Evolutionary conservation across 37 sponge, comb jelly and placozoan genomes (phyloP), one percentile per base, ranked within the genome.

Genomic region (Aphrocallistes beatrix): DNA sequence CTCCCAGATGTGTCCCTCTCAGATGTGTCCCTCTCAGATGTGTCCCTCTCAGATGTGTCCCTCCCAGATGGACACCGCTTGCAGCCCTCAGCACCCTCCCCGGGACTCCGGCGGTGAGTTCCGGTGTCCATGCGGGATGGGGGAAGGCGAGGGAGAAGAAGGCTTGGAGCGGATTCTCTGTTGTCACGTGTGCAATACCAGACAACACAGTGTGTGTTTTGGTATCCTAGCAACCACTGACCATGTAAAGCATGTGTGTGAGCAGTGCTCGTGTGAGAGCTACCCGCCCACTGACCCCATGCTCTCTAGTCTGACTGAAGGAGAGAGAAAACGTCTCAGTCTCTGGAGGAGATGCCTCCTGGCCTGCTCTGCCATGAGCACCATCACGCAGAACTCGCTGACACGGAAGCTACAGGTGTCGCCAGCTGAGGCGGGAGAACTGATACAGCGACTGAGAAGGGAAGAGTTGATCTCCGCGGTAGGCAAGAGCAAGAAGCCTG

Each of bases 131-230:
- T 38, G 34, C 75, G 25, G 69, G 28, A 0, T 38, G 21, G 81
- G 91, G 92, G 92, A 94, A 69, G 92, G 91, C 45, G 38, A 17
- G 37, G 94, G 94, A 19, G 81, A 94, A 90, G 92, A 94, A 69
- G 92, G 91, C 45, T 3, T 23, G 37, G 94, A 92, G 13, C 84
- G 89, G 86, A 94, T 94, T 90, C 84, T 94, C 39, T 48, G 83
- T 69, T 94, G 94, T 90, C 90, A 51, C 0, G 82, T 87, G 83
- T 94, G 94, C 81, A 84, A 81, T 23, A 51, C 42, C 25, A 91
- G 94, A 92, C 94, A 94, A 38, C 94, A 94, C 83, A 92, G 88
- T 0, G 86, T 90, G 39, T 94, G 94, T 86, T 91, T 89, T 83
- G 89, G 87, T 38, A 86, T 91, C 28, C 84, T 91, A 0, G 92